Conservation (phyloP, 2,888 invertebrate species). For the Plebejus melissa region DNA sequence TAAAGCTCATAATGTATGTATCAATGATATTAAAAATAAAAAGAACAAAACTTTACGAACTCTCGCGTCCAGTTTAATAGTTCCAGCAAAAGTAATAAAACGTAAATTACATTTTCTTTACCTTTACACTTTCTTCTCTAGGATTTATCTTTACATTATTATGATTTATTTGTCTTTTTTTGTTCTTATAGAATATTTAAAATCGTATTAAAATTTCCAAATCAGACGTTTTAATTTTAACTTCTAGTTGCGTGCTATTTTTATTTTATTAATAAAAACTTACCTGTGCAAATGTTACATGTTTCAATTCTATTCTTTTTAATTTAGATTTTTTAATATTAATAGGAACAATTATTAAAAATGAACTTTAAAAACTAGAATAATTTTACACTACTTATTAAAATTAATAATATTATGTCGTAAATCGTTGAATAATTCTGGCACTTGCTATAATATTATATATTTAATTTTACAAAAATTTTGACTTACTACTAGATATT, state of each 20-base stretch:
- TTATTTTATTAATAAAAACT: not conserved
- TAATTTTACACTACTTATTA: no score
- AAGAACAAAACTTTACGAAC: not conserved
- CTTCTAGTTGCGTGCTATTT: not conserved
- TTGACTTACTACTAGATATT: no score
- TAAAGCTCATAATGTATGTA: no score
- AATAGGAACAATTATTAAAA: no score
- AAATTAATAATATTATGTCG: no score
- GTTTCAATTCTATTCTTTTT: no score
- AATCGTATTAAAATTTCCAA: not conserved
- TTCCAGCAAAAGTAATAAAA: conserved; percentile 15
- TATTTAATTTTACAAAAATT: no score
- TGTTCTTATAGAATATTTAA: not conserved
- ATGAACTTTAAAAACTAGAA: no score
- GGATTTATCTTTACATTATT: not conserved
- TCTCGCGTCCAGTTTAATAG: conserved; percentile 10
- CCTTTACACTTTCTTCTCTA: not conserved
- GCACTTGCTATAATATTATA: no score
- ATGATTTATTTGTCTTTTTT: conserved; percentile 13
- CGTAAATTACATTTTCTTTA: conserved; percentile 19
- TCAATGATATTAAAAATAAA: not conserved
- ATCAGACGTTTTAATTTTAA: not conserved
- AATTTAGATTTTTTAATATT: no score
- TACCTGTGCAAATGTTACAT: no score
- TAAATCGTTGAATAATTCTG: no score